Conservation (phyloP, 2,797 vertebrate genomes). For the Galaxias olidus region DNA sequence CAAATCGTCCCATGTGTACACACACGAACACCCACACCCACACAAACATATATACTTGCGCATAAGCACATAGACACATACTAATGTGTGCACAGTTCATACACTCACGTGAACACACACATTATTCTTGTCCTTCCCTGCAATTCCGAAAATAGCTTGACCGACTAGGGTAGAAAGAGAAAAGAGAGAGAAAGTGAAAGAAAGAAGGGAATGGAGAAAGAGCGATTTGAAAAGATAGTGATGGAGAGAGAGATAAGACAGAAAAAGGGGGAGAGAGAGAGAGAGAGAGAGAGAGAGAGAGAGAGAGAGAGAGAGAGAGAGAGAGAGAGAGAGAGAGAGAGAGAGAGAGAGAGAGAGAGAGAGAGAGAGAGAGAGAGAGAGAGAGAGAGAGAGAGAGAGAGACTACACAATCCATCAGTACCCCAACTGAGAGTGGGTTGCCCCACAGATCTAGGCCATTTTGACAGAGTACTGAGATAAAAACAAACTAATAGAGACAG, state of each 20-base stretch:
- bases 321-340: slow-evolving; percentile 18
- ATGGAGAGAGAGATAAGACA: slow-evolving; percentile 21
- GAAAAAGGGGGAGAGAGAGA: slow-evolving; percentile 2
- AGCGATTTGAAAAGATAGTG: slow-evolving; percentile 28
- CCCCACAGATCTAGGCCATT: slow-evolving; percentile 61
- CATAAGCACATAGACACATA: slow-evolving; percentile 1
- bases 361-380: slow-evolving; percentile 7
- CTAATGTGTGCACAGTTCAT: neutral
- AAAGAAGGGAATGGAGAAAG: slow-evolving; percentile 20
- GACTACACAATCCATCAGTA: slow-evolving; percentile 14
- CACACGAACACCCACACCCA: neutral
- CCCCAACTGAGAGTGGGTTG: slow-evolving; percentile 30
- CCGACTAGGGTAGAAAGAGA: slow-evolving; percentile 19
- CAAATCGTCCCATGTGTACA: neutral
- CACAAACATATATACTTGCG: neutral
- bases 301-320: slow-evolving; percentile 4
- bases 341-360: slow-evolving; percentile 8
- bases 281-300: slow-evolving; percentile 20
- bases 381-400: slow-evolving; percentile 18
- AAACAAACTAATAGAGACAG: slow-evolving; percentile 44
- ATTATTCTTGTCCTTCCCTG: slow-evolving; percentile 2
- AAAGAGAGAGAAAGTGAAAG: slow-evolving; percentile 27
- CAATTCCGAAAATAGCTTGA: slow-evolving; percentile 42
- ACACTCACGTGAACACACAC: neutral
- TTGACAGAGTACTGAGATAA: slow-evolving; percentile 55